A percentile compares a stretch with the other conserved stretches of the same genome.
Conservation (phyloP, 2,888 invertebrate genomes). For the Didymodactylos carnosus region DNA sequence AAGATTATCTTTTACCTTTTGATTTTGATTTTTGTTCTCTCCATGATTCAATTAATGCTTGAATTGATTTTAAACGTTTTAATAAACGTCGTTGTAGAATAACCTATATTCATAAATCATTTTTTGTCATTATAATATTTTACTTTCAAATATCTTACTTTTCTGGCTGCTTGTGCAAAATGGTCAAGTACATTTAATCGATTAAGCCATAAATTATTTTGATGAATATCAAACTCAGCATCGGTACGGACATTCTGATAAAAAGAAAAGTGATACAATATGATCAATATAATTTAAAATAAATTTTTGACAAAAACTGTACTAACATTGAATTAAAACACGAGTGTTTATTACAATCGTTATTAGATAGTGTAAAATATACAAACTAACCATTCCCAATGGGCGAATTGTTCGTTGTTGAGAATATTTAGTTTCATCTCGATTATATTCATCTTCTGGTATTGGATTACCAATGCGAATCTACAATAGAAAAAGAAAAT, state of each 20-base stretch:
- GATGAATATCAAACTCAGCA: conserved; percentile 28
- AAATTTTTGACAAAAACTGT: neutral
- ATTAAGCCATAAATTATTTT: conserved; percentile 28
- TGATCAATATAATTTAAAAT: neutral
- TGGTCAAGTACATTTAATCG: conserved; percentile 22
- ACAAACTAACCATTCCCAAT: neutral
- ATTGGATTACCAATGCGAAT: conserved; percentile 9
- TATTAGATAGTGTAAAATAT: too few relatives aligned
- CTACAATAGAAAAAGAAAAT: neutral
- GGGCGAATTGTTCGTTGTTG: conserved; percentile 8
- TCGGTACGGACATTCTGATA: conserved; percentile 20
- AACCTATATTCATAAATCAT: neutral
- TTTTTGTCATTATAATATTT: neutral
- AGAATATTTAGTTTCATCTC: conserved; percentile 21
- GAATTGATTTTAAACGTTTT: neutral
- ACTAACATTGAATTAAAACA: too few relatives aligned
- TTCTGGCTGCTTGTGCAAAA: conserved; percentile 31
- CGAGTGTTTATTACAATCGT: too few relatives aligned
- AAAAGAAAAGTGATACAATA: neutral
- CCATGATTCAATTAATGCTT: conserved; percentile 4
- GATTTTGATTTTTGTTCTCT: neutral
- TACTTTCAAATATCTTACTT: conserved; percentile 17
- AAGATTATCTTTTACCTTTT: neutral
- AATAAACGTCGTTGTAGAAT: neutral
- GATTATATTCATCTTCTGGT: conserved; percentile 4